Evolutionary conservation across 2,797 vertebrate genomes (phyloP).

Genomic region (Pyrocephalus nanus): DNA sequence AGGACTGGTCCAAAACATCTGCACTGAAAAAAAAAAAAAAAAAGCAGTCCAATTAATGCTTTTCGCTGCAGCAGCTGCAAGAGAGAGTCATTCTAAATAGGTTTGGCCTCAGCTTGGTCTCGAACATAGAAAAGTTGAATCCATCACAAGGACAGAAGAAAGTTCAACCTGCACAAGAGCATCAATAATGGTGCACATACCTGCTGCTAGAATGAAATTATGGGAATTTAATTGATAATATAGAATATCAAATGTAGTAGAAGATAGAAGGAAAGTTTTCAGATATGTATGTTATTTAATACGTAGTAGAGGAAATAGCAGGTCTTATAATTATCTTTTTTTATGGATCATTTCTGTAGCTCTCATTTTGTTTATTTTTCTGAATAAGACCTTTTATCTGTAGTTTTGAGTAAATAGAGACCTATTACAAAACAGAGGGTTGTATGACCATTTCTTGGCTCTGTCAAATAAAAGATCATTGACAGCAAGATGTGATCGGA

Average conservation of each 20-base stretch:
- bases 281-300: neutral
- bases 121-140: neutral
- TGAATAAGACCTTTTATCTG: neutral
- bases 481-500: neutral
- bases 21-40: neutral
- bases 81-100: neutral
- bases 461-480: neutral
- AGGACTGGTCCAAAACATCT: neutral
- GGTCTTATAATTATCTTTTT: neutral
- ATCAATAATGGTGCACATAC: neutral
- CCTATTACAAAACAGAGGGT: neutral
- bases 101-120: neutral
- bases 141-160: neutral
- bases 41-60: neutral
- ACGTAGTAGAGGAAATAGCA: neutral
- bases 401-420: neutral
- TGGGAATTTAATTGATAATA: neutral
- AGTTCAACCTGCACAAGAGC: neutral
- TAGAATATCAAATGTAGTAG: neutral
- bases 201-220: neutral
- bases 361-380: neutral
- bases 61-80: neutral
- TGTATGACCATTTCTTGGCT: neutral
- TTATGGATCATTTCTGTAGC: neutral
- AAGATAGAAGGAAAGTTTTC: neutral